phyloP scores from a whole-genome alignment of 2,113 vertebrate species.

The Macrotus californicus region DNA sequence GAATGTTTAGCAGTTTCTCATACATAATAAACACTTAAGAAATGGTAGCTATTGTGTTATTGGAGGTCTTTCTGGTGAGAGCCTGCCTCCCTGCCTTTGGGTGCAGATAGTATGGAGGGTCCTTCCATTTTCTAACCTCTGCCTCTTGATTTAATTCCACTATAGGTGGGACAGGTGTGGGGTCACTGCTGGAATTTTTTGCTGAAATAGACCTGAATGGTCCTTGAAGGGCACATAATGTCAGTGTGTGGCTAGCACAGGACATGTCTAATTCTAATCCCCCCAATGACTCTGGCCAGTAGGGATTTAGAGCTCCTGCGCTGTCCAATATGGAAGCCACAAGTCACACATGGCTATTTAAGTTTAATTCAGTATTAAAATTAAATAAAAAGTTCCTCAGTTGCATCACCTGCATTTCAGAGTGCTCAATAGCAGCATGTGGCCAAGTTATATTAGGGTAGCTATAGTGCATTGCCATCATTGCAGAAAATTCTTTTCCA shows the following conservation, averaged over 20 bases:
- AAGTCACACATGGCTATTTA: not conserved
- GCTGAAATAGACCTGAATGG: not conserved
- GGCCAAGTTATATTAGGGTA: not conserved
- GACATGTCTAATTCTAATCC: not conserved
- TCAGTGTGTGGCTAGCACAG: not conserved
- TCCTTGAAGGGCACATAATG: not conserved
- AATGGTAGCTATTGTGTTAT: not conserved
- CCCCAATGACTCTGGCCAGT: not conserved
- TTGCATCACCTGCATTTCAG: constrained; percentile 36
- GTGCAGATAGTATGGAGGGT: not conserved
- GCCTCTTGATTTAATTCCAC: not conserved
- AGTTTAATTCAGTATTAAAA: constrained; percentile 1
- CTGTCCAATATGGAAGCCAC: not conserved
- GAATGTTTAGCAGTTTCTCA: not conserved
- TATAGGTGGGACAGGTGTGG: not conserved
- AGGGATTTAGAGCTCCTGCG: not conserved
- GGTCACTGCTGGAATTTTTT: not conserved
- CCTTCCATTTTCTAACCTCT: not conserved
- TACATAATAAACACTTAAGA: not conserved
- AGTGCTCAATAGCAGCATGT: not conserved
- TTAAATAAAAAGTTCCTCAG: constrained; percentile 18
- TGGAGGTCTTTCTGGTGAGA: not conserved
- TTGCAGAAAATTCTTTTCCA: not conserved
- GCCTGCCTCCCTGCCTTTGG: not conserved
- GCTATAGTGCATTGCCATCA: not conserved